Conservation (phyloP, 2,797 vertebrate genomes). For the Ispidina picta region DNA sequence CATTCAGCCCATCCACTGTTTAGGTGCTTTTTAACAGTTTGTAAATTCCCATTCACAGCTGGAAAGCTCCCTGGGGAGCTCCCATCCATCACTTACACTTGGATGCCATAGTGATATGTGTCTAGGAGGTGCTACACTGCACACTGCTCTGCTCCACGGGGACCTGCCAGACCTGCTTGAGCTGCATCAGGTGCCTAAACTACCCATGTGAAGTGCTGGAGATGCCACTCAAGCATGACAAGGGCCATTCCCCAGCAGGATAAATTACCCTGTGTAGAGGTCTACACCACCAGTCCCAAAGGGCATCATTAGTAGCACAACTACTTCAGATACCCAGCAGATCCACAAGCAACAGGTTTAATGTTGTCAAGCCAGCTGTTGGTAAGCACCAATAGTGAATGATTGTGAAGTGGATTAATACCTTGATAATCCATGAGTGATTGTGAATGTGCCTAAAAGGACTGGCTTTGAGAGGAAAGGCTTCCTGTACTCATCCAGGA, state of each 20-base stretch:
- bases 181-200: not conserved
- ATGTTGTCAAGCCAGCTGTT: not conserved
- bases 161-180: not conserved
- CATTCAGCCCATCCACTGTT: not conserved
- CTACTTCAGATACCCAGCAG: not conserved
- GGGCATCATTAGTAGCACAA: not conserved
- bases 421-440: not conserved
- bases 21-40: not conserved
- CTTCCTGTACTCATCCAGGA: not conserved
- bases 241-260: not conserved
- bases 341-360: not conserved
- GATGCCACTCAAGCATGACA: not conserved
- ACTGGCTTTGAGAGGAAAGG: not conserved
- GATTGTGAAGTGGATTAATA: not conserved
- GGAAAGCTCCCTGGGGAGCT: not conserved
- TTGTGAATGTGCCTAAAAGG: not conserved
- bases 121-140: not conserved
- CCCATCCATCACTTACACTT: rapidly evolving
- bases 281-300: not conserved
- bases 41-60: not conserved
- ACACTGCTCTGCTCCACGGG: rapidly evolving
- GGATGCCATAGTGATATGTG: not conserved
- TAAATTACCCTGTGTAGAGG: not conserved
- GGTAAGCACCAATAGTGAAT: not conserved
- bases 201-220: not conserved